Evolutionary conservation across 2,113 vertebrate species (phyloP).

Genomic region (Spheniscus mendiculus): DNA sequence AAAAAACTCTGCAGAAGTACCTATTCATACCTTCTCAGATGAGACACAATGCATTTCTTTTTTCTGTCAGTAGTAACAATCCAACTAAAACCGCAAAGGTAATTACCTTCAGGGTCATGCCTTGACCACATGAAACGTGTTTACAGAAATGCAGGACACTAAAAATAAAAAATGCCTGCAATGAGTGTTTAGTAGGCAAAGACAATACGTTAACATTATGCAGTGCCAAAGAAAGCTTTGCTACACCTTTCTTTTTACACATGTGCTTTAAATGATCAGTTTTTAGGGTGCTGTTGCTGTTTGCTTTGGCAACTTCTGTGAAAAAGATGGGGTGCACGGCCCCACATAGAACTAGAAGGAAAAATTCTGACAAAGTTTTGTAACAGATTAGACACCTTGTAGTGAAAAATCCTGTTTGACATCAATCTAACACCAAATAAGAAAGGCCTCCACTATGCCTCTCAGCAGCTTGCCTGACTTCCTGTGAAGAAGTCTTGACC

Average conservation of each 20-base stretch:
- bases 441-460: not conserved
- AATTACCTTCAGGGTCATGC: constrained; percentile 23
- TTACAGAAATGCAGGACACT: constrained; percentile 32
- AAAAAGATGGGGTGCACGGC: not conserved
- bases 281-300: not conserved
- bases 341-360: not conserved
- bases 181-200: constrained; percentile 29
- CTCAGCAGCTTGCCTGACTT: not conserved
- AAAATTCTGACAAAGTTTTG: not conserved
- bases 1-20: not conserved
- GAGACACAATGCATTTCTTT: not conserved
- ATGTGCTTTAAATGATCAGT: constrained; percentile 34
- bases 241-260: not conserved
- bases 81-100: constrained; percentile 13
- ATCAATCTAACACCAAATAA: not conserved
- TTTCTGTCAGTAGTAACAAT: not conserved
- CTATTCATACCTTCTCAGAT: not conserved
- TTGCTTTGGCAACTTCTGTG: constrained; percentile 12
- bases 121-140: constrained; percentile 41
- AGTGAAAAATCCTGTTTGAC: not conserved
- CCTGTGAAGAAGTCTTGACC: not conserved
- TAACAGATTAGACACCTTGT: not conserved
- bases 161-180: constrained; percentile 60
- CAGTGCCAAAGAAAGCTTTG: constrained; percentile 19
- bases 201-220: not conserved